Base-by-base conservation (phyloP, 2,888 invertebrate species). In the Tenthredo amoena region DNA sequence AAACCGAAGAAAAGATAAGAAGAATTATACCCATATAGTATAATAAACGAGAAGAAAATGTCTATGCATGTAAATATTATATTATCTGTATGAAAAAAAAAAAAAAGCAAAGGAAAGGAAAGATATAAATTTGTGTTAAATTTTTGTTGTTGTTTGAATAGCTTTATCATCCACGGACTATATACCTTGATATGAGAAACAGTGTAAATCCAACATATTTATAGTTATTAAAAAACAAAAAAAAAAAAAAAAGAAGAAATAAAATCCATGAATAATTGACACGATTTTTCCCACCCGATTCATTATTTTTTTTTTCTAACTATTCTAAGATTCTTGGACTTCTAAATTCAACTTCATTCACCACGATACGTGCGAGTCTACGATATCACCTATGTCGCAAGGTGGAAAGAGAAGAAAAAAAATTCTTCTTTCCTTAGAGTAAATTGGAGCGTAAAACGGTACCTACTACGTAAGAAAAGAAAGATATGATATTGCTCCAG, bases 401-500 rank as follows among this genome's bases (percentile, higher is more conserved):
- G 26, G 7, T 55, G 10, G 1, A 31, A 31, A 50, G 18, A 50
- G 31, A 26, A 26, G 34, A 2, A 18, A 4, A 2, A 31, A 50
- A 15, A 31, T 34, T 21, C 68, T 10, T 55, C n/a, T 15, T 15
- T 47, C 21, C 62, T 65, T 26, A 58, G 10, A 68, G 21, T 21
- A 68, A 68, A 68, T 21, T 26, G 26, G 68, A 31, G 55, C 15
- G 68, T 31, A 68, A 68, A 68, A 68, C 26, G 31, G 31, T 31
- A 26, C 21, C 31, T 68, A 68, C 55, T 26, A 62, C 21, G 62
- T 21, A 62, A 62, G 62, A 62, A 62, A 62, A 62, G 12, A 62
- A 62, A 71, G 71, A 71, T n/a, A 37, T 15, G 71, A 71, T 71
- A 71, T 71, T 71, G 71, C 71, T 37, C n/a, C 31, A n/a, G 71